These are phyloP conservation scores for Coranthus polyacanthus DNA, from an alignment of 2,797 vertebrate genomes.

Conservation along the genomic window DNA sequence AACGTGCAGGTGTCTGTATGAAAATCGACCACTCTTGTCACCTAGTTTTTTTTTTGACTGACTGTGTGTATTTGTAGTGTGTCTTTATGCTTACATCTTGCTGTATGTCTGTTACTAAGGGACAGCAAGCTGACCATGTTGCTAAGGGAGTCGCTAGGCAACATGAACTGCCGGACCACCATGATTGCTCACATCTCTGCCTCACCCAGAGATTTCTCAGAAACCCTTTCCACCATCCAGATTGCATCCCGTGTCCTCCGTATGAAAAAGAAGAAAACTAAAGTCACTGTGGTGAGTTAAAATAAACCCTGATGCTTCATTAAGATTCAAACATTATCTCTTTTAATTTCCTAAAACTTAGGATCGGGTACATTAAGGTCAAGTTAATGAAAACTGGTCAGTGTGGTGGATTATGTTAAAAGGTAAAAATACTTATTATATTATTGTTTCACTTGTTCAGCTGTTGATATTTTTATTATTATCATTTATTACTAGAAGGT, in stretches of 20 bases:
- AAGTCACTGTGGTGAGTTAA: slow-evolving; percentile 90
- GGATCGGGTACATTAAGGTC: slow-evolving; percentile 17
- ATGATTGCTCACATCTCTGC: slow-evolving; percentile 99
- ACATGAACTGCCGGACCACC: slow-evolving; percentile 99
- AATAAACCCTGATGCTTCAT: slow-evolving; percentile 25
- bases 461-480: not conserved
- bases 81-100: slow-evolving; percentile 53
- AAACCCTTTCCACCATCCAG: slow-evolving; percentile 98
- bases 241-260: slow-evolving; percentile 95
- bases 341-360: slow-evolving; percentile 18
- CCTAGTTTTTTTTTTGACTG: slow-evolving; percentile 23
- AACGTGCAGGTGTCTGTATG: slow-evolving; percentile 10
- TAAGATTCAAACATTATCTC: not conserved
- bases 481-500: not conserved
- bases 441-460: not conserved
- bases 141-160: slow-evolving; percentile 97
- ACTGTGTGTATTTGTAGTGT: slow-evolving; percentile 42
- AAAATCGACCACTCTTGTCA: slow-evolving; percentile 38
- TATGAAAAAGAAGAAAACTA: slow-evolving; percentile 99
- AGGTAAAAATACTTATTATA: too few relatives aligned
- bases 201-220: slow-evolving; percentile 91
- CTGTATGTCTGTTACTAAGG: slow-evolving; percentile 83
- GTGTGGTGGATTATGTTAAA: not conserved
- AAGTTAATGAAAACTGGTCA: slow-evolving; percentile 20
- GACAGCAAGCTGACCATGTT: slow-evolving; percentile 99